A percentile compares a stretch with the other conserved stretches of the same genome.
Evolutionary conservation across 2,888 invertebrate species (phyloP).

Genomic region (Volucella inanis): DNA sequence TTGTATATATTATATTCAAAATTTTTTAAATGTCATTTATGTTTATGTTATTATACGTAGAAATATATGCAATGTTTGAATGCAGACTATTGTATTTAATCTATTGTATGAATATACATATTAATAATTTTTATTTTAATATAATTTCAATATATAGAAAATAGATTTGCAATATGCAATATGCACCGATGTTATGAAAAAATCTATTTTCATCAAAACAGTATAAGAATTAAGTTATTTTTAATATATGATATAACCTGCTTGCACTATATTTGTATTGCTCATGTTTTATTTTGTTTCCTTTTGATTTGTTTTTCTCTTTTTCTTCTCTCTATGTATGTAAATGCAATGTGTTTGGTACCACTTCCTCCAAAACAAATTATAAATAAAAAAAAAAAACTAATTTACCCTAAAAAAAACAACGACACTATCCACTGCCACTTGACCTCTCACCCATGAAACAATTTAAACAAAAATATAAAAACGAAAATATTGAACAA

Average conservation of each 20-base stretch:
- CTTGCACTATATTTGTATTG: slow-evolving; percentile 73
- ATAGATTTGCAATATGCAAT: slow-evolving; percentile 3
- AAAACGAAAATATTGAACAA: slow-evolving; percentile 28
- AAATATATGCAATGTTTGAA: slow-evolving; percentile 35
- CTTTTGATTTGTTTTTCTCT: slow-evolving; percentile 62
- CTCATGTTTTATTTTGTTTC: slow-evolving; percentile 59
- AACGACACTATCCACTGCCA: slow-evolving; percentile 58
- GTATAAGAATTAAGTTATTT: slow-evolving; percentile 18
- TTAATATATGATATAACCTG: slow-evolving; percentile 26
- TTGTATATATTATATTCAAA: slow-evolving; percentile 26
- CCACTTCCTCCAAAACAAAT: slow-evolving; percentile 56
- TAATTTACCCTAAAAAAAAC: slow-evolving; percentile 55
- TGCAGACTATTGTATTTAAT: slow-evolving; percentile 31
- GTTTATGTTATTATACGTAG: slow-evolving; percentile 38
- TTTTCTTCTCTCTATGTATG: slow-evolving; percentile 75
- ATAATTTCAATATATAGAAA: neutral
- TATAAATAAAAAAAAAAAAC: slow-evolving; percentile 34
- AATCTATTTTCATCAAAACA: slow-evolving; percentile 9
- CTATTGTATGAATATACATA: slow-evolving; percentile 23
- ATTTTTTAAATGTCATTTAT: slow-evolving; percentile 23
- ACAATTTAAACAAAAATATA: slow-evolving; percentile 13
- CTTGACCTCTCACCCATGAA: slow-evolving; percentile 37
- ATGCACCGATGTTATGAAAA: slow-evolving; percentile 2
- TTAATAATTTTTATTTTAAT: neutral
- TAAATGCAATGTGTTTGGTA: slow-evolving; percentile 76